Percentiles rank a stretch among this genome's conserved stretches.
Evolutionary conservation across 2,888 invertebrate genomes (phyloP).

Genomic region (Lucinisca nassula): DNA sequence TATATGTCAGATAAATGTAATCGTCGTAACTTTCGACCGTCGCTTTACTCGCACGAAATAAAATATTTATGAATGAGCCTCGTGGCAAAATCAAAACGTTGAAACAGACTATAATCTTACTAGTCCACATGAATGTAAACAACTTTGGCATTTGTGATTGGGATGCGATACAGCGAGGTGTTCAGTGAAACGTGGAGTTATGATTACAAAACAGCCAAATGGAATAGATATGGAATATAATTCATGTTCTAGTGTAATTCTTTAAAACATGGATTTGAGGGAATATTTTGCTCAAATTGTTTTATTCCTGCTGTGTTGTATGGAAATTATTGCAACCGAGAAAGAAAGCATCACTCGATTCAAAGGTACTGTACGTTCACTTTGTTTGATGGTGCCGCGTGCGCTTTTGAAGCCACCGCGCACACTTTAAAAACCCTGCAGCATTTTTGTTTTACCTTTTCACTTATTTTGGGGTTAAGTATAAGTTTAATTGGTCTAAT

Average conservation of each 20-base stretch:
- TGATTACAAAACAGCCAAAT: background rate
- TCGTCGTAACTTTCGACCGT: too few species aligned
- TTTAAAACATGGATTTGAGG: background rate
- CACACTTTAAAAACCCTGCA: too few species aligned
- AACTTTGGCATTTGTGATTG: background rate
- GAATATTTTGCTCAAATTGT: conserved; percentile 18
- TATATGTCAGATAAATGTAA: too few species aligned
- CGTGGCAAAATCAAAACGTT: background rate
- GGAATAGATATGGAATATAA: background rate
- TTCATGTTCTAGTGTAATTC: background rate
- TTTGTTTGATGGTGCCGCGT: too few species aligned
- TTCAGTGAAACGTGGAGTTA: conserved; percentile 1
- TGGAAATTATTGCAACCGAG: background rate
- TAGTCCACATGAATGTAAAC: background rate
- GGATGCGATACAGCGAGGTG: background rate
- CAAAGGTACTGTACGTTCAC: too few species aligned
- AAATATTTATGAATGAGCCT: background rate
- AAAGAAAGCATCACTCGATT: background rate
- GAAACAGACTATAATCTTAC: conserved; percentile 7
- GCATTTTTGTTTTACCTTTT: too few species aligned
- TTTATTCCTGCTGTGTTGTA: conserved; percentile 19
- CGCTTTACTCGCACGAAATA: background rate
- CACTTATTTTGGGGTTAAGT: too few species aligned
- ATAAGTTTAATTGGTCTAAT: too few species aligned
- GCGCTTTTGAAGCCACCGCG: too few species aligned